Conservation (phyloP, 2,888 invertebrate genomes). For the Thecocarcelia acutangulata region DNA sequence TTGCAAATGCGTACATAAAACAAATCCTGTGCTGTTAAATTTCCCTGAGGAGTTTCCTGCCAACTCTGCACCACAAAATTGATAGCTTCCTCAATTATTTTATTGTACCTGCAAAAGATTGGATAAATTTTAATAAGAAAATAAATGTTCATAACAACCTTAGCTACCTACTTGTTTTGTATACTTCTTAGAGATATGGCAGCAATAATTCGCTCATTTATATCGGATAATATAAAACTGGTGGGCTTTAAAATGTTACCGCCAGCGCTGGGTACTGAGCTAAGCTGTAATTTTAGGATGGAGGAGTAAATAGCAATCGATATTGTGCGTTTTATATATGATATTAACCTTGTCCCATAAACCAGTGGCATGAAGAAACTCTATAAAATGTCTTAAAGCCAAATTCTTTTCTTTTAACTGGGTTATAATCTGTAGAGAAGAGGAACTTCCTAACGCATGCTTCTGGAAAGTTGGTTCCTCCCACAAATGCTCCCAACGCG, state of each 20-base stretch:
- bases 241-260: slow-evolving; percentile 80
- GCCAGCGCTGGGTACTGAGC: slow-evolving; percentile 77
- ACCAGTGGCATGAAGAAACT: slow-evolving; percentile 87
- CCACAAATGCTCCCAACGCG: slow-evolving; percentile 83
- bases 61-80: slow-evolving; percentile 82
- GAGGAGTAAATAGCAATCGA: too few relatives aligned
- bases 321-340: neutral
- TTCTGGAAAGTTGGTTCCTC: slow-evolving; percentile 76
- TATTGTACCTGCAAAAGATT: slow-evolving; percentile 69
- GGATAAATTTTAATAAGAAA: neutral
- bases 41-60: slow-evolving; percentile 81
- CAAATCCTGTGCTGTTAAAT: slow-evolving; percentile 87
- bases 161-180: slow-evolving; percentile 79
- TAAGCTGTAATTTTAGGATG: slow-evolving; percentile 76
- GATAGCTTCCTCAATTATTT: slow-evolving; percentile 84
- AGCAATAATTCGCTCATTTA: slow-evolving; percentile 90
- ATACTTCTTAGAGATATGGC: slow-evolving; percentile 87
- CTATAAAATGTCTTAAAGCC: slow-evolving; percentile 88
- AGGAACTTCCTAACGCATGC: slow-evolving; percentile 86
- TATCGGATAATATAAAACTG: slow-evolving; percentile 85
- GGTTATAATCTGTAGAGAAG: slow-evolving; percentile 91
- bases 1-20: slow-evolving; percentile 88
- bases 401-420: slow-evolving; percentile 94
- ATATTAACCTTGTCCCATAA: slow-evolving; percentile 85
- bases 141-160: too few relatives aligned